A percentile compares a stretch with the other conserved stretches of the same genome.
These are phyloP conservation scores for Peribatodes rhomboidaria DNA, from an alignment of 2,888 invertebrate species.

Conservation along the genomic window DNA sequence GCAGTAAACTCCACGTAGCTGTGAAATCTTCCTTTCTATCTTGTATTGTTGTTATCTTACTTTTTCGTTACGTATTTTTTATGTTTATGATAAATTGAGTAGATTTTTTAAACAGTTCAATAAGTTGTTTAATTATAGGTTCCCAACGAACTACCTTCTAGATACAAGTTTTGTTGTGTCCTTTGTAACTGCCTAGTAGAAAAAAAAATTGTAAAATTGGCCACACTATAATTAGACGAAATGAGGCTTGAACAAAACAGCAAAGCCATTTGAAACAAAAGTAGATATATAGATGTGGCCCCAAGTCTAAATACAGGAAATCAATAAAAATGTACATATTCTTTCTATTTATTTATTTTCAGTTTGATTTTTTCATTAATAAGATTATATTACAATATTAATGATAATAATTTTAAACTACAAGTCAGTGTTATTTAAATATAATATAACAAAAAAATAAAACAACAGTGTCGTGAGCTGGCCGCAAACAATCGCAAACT, in stretches of 20 bases:
- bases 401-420: constrained; percentile 86
- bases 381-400: constrained; percentile 87
- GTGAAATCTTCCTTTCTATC: constrained; percentile 40
- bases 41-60: constrained; percentile 54
- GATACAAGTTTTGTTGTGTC: too few species aligned
- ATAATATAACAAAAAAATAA: constrained; percentile 84
- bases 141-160: background rate
- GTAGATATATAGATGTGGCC: too few species aligned
- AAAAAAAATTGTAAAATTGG: too few species aligned
- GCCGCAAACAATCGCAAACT: constrained; percentile 67
- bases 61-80: constrained; percentile 55
- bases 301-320: background rate
- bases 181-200: background rate
- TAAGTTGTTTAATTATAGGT: constrained; percentile 45
- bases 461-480: constrained; percentile 76
- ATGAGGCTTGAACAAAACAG: too few species aligned
- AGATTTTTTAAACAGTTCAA: constrained; percentile 57
- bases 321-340: constrained; percentile 56
- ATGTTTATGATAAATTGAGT: constrained; percentile 58
- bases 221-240: too few species aligned
- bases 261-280: too few species aligned
- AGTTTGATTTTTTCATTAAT: constrained; percentile 86
- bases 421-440: constrained; percentile 86
- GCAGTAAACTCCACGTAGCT: background rate
- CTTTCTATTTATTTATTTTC: constrained; percentile 85